Evolutionary conservation across 2,888 invertebrate genomes (phyloP).

Genomic region (Eilema caniola): DNA sequence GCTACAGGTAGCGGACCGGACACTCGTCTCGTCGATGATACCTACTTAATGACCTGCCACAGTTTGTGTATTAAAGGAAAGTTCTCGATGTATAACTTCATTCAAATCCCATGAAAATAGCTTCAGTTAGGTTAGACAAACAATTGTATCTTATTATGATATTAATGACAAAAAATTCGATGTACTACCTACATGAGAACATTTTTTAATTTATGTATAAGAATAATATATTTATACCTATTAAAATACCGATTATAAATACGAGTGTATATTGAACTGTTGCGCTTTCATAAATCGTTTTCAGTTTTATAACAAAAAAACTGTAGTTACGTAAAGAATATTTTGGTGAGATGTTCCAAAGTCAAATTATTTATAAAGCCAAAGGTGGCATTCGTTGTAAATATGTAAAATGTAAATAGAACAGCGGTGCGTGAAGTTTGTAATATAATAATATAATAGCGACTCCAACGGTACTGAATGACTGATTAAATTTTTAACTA

Average conservation of each 20-base stretch:
- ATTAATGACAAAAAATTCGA: neutral
- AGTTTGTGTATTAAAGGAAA: constrained; percentile 26
- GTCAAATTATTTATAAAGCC: constrained; percentile 33
- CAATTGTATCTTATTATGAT: neutral
- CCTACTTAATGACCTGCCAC: constrained; percentile 28
- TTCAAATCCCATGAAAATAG: neutral
- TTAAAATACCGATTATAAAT: neutral
- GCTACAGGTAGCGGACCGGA: constrained; percentile 36
- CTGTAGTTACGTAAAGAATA: neutral
- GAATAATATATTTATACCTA: neutral
- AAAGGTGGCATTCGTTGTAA: constrained; percentile 53
- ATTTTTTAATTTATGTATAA: neutral
- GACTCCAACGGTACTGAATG: constrained; percentile 6
- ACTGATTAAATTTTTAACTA: neutral
- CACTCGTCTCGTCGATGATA: constrained; percentile 29
- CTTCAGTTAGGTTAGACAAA: neutral
- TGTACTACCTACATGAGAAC: neutral
- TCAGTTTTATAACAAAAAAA: neutral
- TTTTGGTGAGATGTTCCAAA: constrained; percentile 7
- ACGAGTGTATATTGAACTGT: neutral
- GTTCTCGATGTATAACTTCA: constrained; percentile 26
- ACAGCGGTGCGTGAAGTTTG: constrained; percentile 24
- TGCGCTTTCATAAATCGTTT: neutral
- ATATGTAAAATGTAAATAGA: constrained; percentile 51
- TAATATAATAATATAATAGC: constrained; percentile 18